A percentile compares a stretch with the other conserved stretches of the same genome.
Conservation (phyloP, 2,113 vertebrate genomes). For the Melanerpes aurifrons region DNA sequence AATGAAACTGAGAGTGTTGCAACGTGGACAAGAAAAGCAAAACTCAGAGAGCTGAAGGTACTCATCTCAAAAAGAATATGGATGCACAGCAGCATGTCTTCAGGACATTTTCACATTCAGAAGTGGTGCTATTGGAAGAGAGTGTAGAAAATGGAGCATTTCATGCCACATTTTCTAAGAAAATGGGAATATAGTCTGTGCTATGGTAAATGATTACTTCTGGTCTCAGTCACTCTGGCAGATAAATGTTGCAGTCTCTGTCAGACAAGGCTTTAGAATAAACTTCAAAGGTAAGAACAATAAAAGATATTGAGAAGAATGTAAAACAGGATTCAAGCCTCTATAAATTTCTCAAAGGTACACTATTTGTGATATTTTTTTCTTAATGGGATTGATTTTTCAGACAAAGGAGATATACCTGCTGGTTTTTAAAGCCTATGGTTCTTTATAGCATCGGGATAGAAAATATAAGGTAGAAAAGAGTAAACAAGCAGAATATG, state of each 20-base stretch:
- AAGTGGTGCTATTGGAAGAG: background rate
- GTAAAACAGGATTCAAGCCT: accelerated
- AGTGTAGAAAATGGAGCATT: background rate
- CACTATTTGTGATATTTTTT: background rate
- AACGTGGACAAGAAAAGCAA: background rate
- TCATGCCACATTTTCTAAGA: background rate
- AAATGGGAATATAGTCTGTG: background rate
- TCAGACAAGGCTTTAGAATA: background rate
- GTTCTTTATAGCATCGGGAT: background rate
- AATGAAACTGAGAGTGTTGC: background rate
- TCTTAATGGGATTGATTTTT: background rate
- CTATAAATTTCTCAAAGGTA: background rate
- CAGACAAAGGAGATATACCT: background rate
- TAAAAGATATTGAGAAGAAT: background rate
- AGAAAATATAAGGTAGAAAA: background rate
- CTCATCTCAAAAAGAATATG: background rate
- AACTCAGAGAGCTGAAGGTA: background rate
- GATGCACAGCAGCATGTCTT: background rate
- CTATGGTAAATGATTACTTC: background rate
- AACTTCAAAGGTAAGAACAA: background rate
- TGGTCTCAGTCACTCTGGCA: background rate
- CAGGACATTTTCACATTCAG: background rate
- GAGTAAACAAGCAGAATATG: background rate
- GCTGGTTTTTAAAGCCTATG: background rate
- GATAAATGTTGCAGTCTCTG: background rate